A percentile compares a stretch with the other conserved stretches of the same genome.
These are phyloP conservation scores for Decapterus maruadsi DNA, from an alignment of 2,797 vertebrate species.

Conservation along the genomic window DNA sequence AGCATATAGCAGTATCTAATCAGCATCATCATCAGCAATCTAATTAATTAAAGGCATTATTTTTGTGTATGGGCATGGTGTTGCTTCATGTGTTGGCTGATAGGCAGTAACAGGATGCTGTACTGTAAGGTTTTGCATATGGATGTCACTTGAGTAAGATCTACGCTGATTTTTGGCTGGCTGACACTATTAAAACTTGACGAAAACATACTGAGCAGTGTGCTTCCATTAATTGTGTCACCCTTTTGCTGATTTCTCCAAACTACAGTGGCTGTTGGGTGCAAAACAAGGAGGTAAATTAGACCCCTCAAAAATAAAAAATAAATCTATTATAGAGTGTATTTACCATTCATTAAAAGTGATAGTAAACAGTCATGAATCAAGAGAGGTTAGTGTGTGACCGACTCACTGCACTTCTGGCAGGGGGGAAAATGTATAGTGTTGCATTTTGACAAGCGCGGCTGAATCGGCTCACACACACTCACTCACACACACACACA, in stretches of 20 bases:
- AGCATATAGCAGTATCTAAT: conserved; percentile 62
- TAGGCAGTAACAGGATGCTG: conserved; percentile 68
- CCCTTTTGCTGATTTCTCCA: conserved; percentile 6
- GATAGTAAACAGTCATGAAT: background rate
- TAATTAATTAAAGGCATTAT: conserved; percentile 77
- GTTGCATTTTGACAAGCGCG: conserved; percentile 76
- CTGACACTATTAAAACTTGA: conserved; percentile 84
- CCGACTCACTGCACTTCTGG: conserved; percentile 29
- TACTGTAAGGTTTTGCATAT: conserved; percentile 70
- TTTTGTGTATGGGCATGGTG: conserved; percentile 81
- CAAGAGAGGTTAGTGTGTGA: background rate
- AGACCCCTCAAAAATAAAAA: background rate
- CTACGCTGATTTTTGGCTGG: conserved; percentile 73
- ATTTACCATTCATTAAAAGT: background rate
- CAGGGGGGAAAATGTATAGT: conserved; percentile 64
- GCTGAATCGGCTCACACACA: conserved; percentile 75
- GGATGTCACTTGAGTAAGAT: conserved; percentile 71
- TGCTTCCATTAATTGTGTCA: conserved; percentile 43
- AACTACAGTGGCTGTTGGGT: background rate
- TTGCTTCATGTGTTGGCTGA: conserved; percentile 74
- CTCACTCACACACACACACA: conserved; percentile 40
- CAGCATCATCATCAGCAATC: conserved; percentile 60
- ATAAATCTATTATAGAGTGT: background rate
- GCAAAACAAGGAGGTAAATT: background rate
- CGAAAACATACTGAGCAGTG: conserved; percentile 62